These are phyloP conservation scores for Misgurnus mizolepis DNA, from an alignment of 2,113 vertebrate species.

Conservation along the genomic window DNA sequence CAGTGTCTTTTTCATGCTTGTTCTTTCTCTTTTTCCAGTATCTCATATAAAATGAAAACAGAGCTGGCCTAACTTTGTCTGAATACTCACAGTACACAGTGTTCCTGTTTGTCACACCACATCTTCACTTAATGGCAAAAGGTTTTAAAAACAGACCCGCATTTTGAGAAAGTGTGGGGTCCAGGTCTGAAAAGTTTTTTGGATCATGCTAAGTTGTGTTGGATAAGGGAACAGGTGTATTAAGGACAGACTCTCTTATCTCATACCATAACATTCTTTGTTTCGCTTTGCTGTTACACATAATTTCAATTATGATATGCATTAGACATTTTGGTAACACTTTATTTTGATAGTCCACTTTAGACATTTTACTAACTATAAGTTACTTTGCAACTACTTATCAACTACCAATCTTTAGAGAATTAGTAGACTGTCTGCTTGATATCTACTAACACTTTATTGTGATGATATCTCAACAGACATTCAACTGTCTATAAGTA, in stretches of 20 bases:
- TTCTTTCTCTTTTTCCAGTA: constrained; percentile 27
- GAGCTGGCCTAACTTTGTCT: constrained; percentile 8
- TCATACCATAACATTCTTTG: constrained; percentile 2
- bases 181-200: constrained; percentile 29
- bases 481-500: too few species aligned
- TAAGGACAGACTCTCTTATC: not conserved
- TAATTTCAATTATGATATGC: not conserved
- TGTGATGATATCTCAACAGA: too few species aligned
- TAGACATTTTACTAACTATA: too few species aligned
- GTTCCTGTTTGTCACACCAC: constrained; percentile 44
- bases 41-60: constrained; percentile 39
- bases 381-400: too few species aligned
- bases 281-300: not conserved
- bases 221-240: constrained; percentile 37
- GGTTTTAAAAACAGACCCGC: constrained; percentile 44
- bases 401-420: too few species aligned
- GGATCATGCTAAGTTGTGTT: not conserved
- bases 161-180: constrained; percentile 16
- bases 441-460: too few species aligned
- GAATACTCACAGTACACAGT: constrained; percentile 47
- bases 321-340: too few species aligned
- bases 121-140: constrained; percentile 37
- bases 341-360: too few species aligned
- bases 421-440: too few species aligned
- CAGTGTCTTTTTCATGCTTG: not conserved